Evolutionary conservation across 2,113 vertebrate species (phyloP).

Genomic region (Stigmatopora argus): DNA sequence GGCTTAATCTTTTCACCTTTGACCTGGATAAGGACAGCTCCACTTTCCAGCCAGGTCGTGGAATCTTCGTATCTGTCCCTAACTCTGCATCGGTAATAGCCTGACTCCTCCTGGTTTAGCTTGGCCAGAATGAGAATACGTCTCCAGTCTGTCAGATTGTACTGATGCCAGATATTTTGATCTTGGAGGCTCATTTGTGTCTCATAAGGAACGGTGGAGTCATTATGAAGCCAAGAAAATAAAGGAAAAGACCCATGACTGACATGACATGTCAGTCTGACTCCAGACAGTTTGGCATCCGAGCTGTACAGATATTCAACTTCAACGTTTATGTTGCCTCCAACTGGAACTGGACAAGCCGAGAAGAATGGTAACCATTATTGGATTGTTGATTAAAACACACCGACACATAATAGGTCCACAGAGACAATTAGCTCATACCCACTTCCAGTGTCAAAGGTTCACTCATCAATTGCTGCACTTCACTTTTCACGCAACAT

Average conservation of each 20-base stretch:
- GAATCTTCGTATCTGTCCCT: conserved; percentile 65
- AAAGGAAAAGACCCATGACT: conserved; percentile 64
- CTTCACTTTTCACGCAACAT: conserved; percentile 54
- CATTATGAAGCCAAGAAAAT: conserved; percentile 61
- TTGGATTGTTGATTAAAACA: not conserved
- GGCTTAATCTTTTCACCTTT: conserved; percentile 48
- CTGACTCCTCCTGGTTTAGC: conserved; percentile 35
- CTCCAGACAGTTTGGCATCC: conserved; percentile 32
- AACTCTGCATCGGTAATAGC: conserved; percentile 64
- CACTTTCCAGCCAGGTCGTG: conserved; percentile 61
- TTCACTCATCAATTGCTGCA: conserved; percentile 51
- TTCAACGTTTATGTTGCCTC: conserved; percentile 51
- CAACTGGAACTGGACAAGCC: conserved; percentile 58
- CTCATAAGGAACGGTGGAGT: conserved; percentile 37
- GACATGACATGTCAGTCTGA: conserved; percentile 52
- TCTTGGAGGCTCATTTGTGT: not conserved
- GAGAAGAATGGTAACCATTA: not conserved
- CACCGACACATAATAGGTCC: not conserved
- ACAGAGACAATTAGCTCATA: conserved; percentile 34
- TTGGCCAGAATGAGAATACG: conserved; percentile 50
- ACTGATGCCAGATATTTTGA: not conserved
- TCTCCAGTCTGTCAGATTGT: conserved; percentile 7
- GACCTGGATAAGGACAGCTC: conserved; percentile 38
- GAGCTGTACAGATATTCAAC: conserved; percentile 60
- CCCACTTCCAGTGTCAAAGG: conserved; percentile 63